Conservation (phyloP, 2,888 invertebrate genomes). For the Vandiemenella viatica region DNA sequence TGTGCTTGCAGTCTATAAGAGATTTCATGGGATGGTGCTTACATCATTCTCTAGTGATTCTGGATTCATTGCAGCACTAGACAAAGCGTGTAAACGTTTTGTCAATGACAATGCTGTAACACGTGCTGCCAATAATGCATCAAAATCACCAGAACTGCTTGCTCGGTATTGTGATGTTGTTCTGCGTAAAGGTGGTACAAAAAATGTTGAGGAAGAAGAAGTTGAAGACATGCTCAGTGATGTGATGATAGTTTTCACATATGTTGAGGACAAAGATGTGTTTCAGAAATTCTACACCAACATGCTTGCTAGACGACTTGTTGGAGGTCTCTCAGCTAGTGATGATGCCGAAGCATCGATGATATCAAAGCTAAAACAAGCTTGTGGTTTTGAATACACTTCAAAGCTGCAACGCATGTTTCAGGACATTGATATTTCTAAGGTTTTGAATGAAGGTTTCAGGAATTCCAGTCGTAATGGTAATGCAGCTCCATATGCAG, state of each 20-base stretch:
- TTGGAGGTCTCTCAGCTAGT: slow-evolving; percentile 93
- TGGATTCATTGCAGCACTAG: slow-evolving; percentile 90
- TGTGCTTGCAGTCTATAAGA: slow-evolving; percentile 90
- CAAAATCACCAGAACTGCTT: slow-evolving; percentile 88
- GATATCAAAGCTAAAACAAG: slow-evolving; percentile 98
- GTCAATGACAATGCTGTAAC: slow-evolving; percentile 96
- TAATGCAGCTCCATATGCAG: slow-evolving; percentile 62
- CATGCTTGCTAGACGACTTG: slow-evolving; percentile 94
- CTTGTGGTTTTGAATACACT: slow-evolving; percentile 98
- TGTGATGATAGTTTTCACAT: slow-evolving; percentile 95
- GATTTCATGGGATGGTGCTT: slow-evolving; percentile 85
- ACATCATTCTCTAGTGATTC: slow-evolving; percentile 94
- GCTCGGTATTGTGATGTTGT: slow-evolving; percentile 96
- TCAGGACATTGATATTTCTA: slow-evolving; percentile 91
- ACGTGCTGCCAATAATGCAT: slow-evolving; percentile 61
- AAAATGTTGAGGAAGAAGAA: slow-evolving; percentile 96
- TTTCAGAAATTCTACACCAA: slow-evolving; percentile 99
- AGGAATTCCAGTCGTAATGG: slow-evolving; percentile 59
- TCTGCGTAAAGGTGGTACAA: slow-evolving; percentile 91
- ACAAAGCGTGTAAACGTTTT: slow-evolving; percentile 94
- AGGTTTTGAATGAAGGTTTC: slow-evolving; percentile 92
- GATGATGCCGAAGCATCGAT: slow-evolving; percentile 98
- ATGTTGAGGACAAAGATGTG: slow-evolving; percentile 98
- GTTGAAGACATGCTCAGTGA: slow-evolving; percentile 94
- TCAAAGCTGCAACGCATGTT: slow-evolving; percentile 98